Conservation (phyloP, 1,140 invertebrate genomes). For the Oryzaephilus surinamensis region DNA sequence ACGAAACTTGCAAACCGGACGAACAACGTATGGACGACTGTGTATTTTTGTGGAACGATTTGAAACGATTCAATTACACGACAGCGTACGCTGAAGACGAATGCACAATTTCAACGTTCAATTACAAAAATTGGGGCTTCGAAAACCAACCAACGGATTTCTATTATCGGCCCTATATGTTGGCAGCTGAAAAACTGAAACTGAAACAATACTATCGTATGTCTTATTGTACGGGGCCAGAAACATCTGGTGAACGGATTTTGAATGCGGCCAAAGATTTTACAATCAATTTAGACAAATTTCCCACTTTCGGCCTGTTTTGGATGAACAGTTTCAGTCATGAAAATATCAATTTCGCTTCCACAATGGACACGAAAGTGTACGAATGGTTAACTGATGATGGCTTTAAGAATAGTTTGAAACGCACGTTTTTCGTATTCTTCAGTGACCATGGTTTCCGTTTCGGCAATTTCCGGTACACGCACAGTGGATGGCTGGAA, state of each 20-base stretch:
- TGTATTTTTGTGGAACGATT: conserved; percentile 53
- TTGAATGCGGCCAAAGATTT: conserved; percentile 52
- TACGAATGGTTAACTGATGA: conserved; percentile 38
- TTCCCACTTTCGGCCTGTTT: conserved; percentile 56
- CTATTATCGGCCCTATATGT: conserved; percentile 57
- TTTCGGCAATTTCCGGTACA: conserved; percentile 61
- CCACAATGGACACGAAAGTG: conserved; percentile 43
- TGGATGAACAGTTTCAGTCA: conserved; percentile 60
- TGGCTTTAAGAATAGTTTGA: conserved; percentile 30
- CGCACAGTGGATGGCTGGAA: conserved; percentile 68
- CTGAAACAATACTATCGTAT: conserved; percentile 28
- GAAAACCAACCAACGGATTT: conserved; percentile 59
- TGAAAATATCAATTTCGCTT: conserved; percentile 47
- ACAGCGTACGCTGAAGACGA: conserved; percentile 57
- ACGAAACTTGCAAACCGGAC: conserved; percentile 42
- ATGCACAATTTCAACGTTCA: conserved; percentile 49
- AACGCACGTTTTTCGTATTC: conserved; percentile 53
- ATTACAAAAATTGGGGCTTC: conserved; percentile 54
- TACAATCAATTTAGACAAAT: conserved; percentile 42
- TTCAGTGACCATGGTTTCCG: conserved; percentile 80
- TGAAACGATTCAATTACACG: conserved; percentile 45
- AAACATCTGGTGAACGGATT: conserved; percentile 44
- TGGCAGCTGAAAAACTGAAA: conserved; percentile 46
- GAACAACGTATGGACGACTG: conserved; percentile 43
- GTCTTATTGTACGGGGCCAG: conserved; percentile 44